phyloP scores from a whole-genome alignment of 2,888 invertebrate genomes.

The Heliconius aoede region DNA sequence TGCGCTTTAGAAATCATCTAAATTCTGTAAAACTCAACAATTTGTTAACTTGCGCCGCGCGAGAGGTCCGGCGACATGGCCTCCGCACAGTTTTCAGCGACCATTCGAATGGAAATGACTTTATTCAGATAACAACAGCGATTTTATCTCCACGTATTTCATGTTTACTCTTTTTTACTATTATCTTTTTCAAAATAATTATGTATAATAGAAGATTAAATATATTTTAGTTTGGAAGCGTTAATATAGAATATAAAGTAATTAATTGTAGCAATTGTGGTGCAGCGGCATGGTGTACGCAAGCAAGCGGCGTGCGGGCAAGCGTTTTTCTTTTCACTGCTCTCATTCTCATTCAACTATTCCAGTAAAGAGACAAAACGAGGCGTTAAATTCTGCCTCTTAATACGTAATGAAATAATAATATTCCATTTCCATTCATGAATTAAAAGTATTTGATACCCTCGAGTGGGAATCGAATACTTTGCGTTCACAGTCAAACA shows the following conservation, averaged over 20 bases:
- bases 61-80: constrained; percentile 68
- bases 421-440: no score
- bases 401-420: no score
- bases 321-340: no score
- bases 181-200: constrained; percentile 43
- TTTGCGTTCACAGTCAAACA: neutral
- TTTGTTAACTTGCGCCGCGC: constrained; percentile 48
- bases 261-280: neutral
- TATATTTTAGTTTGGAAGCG: neutral
- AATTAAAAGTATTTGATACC: no score
- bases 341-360: no score
- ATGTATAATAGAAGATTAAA: constrained; percentile 25
- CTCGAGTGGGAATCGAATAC: neutral
- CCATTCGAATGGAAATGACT: constrained; percentile 78
- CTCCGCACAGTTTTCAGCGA: constrained; percentile 69
- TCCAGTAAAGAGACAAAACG: no score
- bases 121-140: constrained; percentile 74
- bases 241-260: neutral
- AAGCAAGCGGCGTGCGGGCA: no score
- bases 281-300: neutral
- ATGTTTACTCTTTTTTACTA: constrained; percentile 54
- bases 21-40: neutral
- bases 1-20: no score
- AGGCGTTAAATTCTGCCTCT: no score
- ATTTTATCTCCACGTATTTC: constrained; percentile 71